Conservation (phyloP, 2,797 vertebrate genomes). For the Gambelia wislizenii region DNA sequence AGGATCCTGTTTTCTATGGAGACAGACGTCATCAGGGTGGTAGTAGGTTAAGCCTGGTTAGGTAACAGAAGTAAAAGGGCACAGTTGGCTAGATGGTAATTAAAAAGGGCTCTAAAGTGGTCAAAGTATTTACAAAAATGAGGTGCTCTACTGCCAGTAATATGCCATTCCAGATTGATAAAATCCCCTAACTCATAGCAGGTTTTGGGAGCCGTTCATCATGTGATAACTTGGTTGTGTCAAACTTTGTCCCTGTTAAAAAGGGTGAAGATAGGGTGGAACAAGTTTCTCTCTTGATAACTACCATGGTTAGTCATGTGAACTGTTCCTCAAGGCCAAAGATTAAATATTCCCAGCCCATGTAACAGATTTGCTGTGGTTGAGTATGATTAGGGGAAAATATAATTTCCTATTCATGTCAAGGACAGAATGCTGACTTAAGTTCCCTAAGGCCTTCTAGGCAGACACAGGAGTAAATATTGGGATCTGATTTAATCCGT, state of each 20-base stretch:
- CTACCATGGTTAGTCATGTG: neutral
- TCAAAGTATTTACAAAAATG: neutral
- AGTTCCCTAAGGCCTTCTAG: neutral
- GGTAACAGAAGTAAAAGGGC: conserved; percentile 53
- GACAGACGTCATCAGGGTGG: conserved; percentile 46
- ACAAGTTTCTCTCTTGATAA: neutral
- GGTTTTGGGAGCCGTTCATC: neutral
- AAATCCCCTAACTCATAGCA: conserved; percentile 18
- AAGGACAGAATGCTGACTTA: fast-evolving
- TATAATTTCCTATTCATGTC: conserved; percentile 25
- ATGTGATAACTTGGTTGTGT: neutral
- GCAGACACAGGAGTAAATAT: conserved; percentile 8
- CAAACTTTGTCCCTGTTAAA: too few species aligned
- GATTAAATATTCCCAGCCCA: conserved; percentile 13
- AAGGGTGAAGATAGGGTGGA: neutral
- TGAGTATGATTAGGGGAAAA: neutral
- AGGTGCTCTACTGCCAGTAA: neutral
- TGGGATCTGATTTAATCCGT: conserved; percentile 42
- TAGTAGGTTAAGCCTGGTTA: conserved; percentile 65
- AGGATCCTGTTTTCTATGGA: conserved; percentile 33
- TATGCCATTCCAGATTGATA: fast-evolving
- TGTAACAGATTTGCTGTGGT: conserved; percentile 13
- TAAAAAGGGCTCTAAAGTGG: neutral
- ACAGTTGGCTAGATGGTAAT: conserved; percentile 29
- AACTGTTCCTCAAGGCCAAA: neutral